These are phyloP conservation scores for Anguilla rostrata DNA, from an alignment of 2,113 vertebrate genomes.

Conservation along the genomic window DNA sequence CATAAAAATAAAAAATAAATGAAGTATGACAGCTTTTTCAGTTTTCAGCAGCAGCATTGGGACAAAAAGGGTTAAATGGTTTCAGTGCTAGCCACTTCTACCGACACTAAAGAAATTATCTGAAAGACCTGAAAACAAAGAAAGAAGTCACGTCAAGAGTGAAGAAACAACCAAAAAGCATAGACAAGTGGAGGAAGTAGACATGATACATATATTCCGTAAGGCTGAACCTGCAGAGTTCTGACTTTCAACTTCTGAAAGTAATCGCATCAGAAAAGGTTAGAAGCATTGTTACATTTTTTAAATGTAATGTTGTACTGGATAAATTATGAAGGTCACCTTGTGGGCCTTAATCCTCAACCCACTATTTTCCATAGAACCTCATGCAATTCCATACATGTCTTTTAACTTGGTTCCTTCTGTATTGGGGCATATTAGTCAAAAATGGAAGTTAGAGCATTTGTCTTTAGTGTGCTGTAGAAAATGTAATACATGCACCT, in stretches of 20 bases:
- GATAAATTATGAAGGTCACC: not conserved
- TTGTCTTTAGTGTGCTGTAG: not conserved
- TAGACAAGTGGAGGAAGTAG: not conserved
- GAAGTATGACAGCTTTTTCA: not conserved
- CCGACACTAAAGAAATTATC: not conserved
- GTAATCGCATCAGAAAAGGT: not conserved
- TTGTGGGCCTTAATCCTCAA: not conserved
- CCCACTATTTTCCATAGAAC: not conserved
- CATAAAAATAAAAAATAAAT: not conserved
- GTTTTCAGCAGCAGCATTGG: no score
- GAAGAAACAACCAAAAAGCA: not conserved
- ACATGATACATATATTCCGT: not conserved
- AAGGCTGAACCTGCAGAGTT: not conserved
- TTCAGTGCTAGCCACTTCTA: not conserved
- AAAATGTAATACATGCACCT: not conserved
- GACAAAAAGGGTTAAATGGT: no score
- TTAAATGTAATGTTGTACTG: not conserved
- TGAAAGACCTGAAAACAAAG: not conserved
- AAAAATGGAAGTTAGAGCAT: not conserved
- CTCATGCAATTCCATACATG: not conserved
- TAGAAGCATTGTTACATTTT: not conserved
- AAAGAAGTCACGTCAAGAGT: not conserved
- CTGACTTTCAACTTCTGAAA: not conserved
- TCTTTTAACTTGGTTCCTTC: not conserved
- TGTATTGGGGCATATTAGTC: not conserved